These are phyloP conservation scores for Siniperca chuatsi DNA, from an alignment of 2,113 vertebrate species.

Conservation along the genomic window DNA sequence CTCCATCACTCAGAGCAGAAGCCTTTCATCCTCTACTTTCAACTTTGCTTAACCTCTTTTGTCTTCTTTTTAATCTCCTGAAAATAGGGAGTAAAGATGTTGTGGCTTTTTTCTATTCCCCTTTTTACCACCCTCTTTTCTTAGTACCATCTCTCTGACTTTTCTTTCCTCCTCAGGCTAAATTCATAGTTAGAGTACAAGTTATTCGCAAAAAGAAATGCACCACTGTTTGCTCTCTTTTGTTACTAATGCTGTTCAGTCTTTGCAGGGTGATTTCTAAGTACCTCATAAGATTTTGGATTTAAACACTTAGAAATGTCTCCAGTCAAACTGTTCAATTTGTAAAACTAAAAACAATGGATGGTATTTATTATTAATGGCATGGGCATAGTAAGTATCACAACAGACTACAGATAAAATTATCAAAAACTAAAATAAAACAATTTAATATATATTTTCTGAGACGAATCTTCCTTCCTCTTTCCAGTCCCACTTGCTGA, in stretches of 20 bases:
- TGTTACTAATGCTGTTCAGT: neutral
- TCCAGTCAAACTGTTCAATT: neutral
- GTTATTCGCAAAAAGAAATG: slow-evolving; percentile 25
- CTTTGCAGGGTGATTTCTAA: neutral
- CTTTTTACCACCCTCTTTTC: slow-evolving; percentile 8
- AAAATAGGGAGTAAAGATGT: slow-evolving; percentile 12
- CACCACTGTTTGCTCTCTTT: neutral
- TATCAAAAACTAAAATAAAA: slow-evolving; percentile 1
- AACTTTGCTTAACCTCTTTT: slow-evolving; percentile 13
- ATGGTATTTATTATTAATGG: neutral
- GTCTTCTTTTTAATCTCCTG: slow-evolving; percentile 6
- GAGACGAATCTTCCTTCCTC: neutral
- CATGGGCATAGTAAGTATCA: neutral
- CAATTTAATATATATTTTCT: neutral
- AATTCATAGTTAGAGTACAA: slow-evolving; percentile 25
- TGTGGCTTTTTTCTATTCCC: neutral
- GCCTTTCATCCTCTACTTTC: slow-evolving; percentile 31
- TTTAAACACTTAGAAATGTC: neutral
- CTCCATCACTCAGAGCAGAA: slow-evolving; percentile 9
- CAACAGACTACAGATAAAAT: neutral
- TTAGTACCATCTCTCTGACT: slow-evolving; percentile 1
- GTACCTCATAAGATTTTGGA: neutral
- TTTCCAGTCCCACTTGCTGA: slow-evolving; percentile 14
- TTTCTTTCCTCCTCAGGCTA: neutral
- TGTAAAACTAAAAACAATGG: neutral